Conservation (phyloP, 2,113 vertebrate species). For the Cyanoderma ruficeps region DNA sequence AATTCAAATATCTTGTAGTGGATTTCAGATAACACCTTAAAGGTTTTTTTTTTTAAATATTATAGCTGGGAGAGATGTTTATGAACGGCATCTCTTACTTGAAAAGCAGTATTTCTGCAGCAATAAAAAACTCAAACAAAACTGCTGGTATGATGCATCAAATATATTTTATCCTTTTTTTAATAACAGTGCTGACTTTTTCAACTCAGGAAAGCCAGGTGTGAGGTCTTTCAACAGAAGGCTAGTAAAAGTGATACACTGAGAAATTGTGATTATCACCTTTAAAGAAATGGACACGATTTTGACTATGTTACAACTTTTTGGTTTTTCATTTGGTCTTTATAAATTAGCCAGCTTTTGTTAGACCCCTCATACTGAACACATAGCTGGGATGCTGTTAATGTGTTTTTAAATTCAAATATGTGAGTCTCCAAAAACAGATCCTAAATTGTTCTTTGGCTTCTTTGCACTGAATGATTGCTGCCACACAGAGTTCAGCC, state of each 20-base stretch:
- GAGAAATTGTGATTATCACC: not conserved
- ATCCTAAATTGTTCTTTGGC: not conserved
- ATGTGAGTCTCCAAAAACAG: not conserved
- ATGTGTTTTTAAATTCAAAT: not conserved
- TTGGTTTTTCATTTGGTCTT: not conserved
- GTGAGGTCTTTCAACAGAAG: not conserved
- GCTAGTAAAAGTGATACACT: not conserved
- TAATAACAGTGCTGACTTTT: not conserved
- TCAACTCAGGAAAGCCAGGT: not conserved
- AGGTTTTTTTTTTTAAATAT: not conserved
- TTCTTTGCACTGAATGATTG: not conserved
- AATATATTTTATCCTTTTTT: not conserved
- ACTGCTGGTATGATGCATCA: not conserved
- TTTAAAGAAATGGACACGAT: not conserved
- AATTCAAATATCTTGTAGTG: not conserved
- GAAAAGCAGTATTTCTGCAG: not conserved
- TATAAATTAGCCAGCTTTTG: not conserved
- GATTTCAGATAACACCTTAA: not conserved
- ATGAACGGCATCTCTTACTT: not conserved
- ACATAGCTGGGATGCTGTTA: not conserved
- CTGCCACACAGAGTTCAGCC: not conserved
- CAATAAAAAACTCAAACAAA: not conserved
- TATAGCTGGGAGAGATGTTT: not conserved
- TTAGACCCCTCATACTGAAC: not conserved
- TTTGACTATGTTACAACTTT: not conserved